Percentiles rank a stretch among this genome's conserved stretches.
Evolutionary conservation across 2,113 vertebrate species (phyloP).

Genomic region (Erythrolamprus reginae): DNA sequence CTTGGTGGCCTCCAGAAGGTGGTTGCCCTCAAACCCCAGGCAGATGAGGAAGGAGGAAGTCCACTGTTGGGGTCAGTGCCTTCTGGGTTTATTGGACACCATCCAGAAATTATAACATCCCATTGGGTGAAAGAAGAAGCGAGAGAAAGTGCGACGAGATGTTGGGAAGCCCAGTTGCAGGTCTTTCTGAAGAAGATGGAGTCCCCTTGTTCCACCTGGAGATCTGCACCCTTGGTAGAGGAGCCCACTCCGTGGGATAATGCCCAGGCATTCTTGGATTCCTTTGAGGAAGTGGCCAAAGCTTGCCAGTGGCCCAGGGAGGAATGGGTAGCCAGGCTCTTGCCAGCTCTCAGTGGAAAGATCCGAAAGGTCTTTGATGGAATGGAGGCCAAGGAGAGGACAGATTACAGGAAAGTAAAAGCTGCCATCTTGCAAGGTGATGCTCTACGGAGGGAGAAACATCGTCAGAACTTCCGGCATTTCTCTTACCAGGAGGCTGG

Average conservation of each 20-base stretch:
- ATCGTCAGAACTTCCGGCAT: not conserved
- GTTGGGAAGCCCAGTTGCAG: slow-evolving; percentile 12
- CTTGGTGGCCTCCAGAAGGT: not conserved
- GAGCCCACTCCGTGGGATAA: not conserved
- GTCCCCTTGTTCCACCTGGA: not conserved
- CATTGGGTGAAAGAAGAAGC: not conserved
- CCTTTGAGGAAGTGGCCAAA: slow-evolving; percentile 9
- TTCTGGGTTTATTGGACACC: not conserved
- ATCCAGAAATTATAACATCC: not conserved
- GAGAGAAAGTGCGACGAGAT: not conserved
- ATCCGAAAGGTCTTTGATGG: not conserved
- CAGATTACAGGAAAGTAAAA: slow-evolving; percentile 36
- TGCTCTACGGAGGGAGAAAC: not conserved
- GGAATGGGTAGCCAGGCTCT: not conserved
- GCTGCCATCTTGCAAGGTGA: not conserved
- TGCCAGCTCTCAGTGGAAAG: not conserved
- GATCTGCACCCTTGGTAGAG: not conserved
- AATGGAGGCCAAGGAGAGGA: not conserved
- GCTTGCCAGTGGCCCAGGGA: slow-evolving; percentile 9
- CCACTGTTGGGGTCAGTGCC: too few species aligned
- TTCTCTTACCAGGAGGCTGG: slow-evolving; percentile 7
- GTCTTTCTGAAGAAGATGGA: not conserved
- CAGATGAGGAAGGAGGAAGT: not conserved
- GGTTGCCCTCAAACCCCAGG: not conserved
- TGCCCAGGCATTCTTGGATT: not conserved